phyloP scores from a whole-genome alignment of 2,797 vertebrate species.

The Melanogrammus aeglefinus region DNA sequence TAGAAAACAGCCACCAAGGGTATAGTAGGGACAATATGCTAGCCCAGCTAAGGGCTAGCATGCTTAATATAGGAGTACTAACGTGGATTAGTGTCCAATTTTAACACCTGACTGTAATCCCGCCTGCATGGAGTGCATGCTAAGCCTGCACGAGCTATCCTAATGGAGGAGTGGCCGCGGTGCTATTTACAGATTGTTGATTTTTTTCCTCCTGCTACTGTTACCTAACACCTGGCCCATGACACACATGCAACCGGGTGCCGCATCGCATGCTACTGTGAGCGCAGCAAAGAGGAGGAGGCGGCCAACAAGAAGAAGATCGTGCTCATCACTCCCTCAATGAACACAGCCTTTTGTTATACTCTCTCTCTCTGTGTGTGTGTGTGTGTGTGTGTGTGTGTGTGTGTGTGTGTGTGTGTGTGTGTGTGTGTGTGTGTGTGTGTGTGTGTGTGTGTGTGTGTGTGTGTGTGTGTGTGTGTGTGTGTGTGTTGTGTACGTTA shows the following conservation, averaged over 20 bases:
- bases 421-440: background rate
- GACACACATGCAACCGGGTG: slow-evolving; percentile 28
- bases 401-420: slow-evolving; percentile 1
- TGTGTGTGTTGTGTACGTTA: too few relatives aligned
- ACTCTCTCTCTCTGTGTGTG: background rate
- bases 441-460: background rate
- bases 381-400: slow-evolving; percentile 1
- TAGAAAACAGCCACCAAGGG: slow-evolving; percentile 7
- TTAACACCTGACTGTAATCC: slow-evolving; percentile 80
- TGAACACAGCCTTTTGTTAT: background rate
- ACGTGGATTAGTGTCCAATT: slow-evolving; percentile 76
- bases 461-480: too few relatives aligned
- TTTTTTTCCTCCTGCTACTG: slow-evolving; percentile 25
- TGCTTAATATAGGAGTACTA: slow-evolving; percentile 71
- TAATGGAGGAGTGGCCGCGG: slow-evolving; percentile 42
- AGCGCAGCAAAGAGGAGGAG: background rate
- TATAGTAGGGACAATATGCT: slow-evolving; percentile 38
- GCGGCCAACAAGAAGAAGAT: background rate
- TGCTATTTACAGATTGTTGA: slow-evolving; percentile 38
- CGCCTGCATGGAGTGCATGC: slow-evolving; percentile 54
- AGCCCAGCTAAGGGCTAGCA: slow-evolving; percentile 45
- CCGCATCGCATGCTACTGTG: slow-evolving; percentile 33
- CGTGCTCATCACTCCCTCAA: slow-evolving; percentile 4
- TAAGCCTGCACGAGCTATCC: slow-evolving; percentile 65
- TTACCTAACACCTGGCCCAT: slow-evolving; percentile 59